Percentiles rank a stretch among this genome's conserved stretches.
Evolutionary conservation across 1,140 invertebrate genomes (phyloP).

Genomic region (Anastrepha ludens): DNA sequence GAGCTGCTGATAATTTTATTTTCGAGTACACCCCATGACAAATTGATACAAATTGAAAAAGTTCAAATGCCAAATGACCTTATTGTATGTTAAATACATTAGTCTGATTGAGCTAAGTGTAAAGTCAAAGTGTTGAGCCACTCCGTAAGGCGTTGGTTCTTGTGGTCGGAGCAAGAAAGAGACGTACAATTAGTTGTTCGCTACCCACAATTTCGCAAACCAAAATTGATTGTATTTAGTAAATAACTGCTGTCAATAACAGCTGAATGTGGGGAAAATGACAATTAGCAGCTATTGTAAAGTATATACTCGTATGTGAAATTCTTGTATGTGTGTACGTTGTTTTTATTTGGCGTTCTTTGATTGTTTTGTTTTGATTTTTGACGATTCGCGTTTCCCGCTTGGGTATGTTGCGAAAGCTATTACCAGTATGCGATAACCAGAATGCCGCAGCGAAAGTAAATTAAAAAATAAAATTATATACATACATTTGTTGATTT

Average conservation of each 20-base stretch:
- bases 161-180: background rate
- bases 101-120: conserved; percentile 38
- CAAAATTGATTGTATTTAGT: too few species aligned
- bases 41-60: conserved; percentile 44
- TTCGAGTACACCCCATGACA: conserved; percentile 25
- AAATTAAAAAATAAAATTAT: too few species aligned
- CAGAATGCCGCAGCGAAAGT: too few species aligned
- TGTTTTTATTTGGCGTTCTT: too few species aligned
- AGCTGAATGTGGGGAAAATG: background rate
- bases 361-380: too few species aligned
- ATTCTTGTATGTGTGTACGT: too few species aligned
- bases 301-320: background rate
- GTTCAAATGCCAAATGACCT: conserved; percentile 45
- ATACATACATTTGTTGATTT: too few species aligned
- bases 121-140: conserved; percentile 39
- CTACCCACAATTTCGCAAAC: too few species aligned
- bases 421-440: too few species aligned
- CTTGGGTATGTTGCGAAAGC: too few species aligned
- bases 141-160: background rate
- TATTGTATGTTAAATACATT: conserved; percentile 39
- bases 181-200: background rate
- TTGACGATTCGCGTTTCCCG: too few species aligned
- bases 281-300: background rate
- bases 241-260: conserved; percentile 2
- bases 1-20: background rate